Evolutionary conservation across 1,140 invertebrate genomes (phyloP).

Genomic region (Ectropis grisescens): DNA sequence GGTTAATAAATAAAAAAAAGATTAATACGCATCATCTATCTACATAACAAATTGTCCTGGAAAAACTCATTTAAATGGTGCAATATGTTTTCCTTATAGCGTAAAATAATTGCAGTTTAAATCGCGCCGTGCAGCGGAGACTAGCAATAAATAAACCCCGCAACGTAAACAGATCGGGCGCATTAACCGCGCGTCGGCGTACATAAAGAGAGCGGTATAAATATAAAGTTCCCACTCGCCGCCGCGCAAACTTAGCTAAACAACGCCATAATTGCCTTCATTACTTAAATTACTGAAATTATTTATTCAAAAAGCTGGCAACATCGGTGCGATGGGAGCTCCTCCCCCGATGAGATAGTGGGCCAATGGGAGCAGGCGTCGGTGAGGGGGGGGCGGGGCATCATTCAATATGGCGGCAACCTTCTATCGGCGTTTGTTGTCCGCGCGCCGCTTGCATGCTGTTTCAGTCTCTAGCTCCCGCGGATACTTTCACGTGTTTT

Average conservation of each 20-base stretch:
- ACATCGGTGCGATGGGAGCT: conserved; percentile 49
- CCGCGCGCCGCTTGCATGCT: conserved; percentile 17
- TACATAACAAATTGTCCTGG: not conserved
- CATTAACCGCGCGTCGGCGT: conserved; percentile 64
- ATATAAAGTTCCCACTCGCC: conserved; percentile 68
- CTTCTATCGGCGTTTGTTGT: conserved; percentile 24
- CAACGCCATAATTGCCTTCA: conserved; percentile 70
- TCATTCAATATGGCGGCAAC: conserved; percentile 50
- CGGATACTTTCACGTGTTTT: conserved; percentile 17
- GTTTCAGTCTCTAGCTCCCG: conserved; percentile 19
- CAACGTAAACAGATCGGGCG: conserved; percentile 66
- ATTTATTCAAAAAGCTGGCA: conserved; percentile 71
- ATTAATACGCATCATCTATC: too few species aligned
- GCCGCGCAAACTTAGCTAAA: conserved; percentile 68
- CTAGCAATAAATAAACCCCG: conserved; percentile 60
- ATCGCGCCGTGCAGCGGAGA: conserved; percentile 49
- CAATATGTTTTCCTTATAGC: conserved; percentile 54
- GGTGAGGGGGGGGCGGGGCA: conserved; percentile 37
- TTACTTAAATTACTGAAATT: conserved; percentile 70
- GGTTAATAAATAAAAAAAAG: too few species aligned
- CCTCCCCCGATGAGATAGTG: conserved; percentile 26
- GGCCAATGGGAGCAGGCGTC: conserved; percentile 31
- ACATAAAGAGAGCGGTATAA: conserved; percentile 68
- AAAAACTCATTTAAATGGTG: conserved; percentile 39
- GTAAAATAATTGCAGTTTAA: conserved; percentile 67